These are phyloP conservation scores for Gadus chalcogrammus DNA, from an alignment of 2,113 vertebrate genomes.

Conservation along the genomic window DNA sequence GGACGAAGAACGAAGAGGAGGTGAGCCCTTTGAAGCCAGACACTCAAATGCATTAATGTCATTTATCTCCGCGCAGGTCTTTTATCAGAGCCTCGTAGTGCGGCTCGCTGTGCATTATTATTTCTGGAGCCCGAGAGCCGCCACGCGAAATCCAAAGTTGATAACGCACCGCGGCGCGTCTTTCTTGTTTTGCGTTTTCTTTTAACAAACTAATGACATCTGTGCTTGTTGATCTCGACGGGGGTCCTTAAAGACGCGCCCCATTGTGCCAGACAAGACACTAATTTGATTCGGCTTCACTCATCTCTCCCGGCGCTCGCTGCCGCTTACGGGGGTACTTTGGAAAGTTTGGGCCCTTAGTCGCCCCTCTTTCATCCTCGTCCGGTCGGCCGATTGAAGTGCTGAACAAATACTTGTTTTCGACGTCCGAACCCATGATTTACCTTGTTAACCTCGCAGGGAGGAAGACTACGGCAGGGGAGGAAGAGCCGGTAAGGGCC, in stretches of 20 bases:
- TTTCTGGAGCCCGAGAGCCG: constrained; percentile 16
- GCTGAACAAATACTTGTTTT: constrained; percentile 95
- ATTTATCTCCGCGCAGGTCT: constrained; percentile 40
- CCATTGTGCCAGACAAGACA: constrained; percentile 54
- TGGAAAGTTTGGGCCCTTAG: constrained; percentile 45
- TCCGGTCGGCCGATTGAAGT: constrained; percentile 87
- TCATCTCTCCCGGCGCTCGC: constrained; percentile 37
- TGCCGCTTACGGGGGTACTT: constrained; percentile 52
- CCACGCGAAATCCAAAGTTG: constrained; percentile 55
- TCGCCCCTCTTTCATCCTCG: neutral
- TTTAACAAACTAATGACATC: constrained; percentile 65
- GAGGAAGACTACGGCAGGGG: constrained; percentile 87
- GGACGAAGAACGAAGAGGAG: constrained; percentile 93
- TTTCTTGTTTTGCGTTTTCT: constrained; percentile 43
- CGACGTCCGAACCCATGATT: constrained; percentile 97
- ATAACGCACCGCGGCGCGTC: constrained; percentile 40
- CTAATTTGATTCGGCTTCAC: constrained; percentile 58
- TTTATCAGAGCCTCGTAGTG: constrained; percentile 58
- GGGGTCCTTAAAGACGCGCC: constrained; percentile 56
- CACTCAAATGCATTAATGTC: constrained; percentile 55
- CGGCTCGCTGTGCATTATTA: constrained; percentile 39
- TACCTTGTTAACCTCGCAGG: constrained; percentile 97
- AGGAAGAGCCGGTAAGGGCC: constrained; percentile 96
- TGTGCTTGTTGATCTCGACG: constrained; percentile 64
- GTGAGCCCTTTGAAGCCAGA: constrained; percentile 74